phyloP scores from a whole-genome alignment of 2,888 invertebrate genomes.

The Brachyopa scutellaris region DNA sequence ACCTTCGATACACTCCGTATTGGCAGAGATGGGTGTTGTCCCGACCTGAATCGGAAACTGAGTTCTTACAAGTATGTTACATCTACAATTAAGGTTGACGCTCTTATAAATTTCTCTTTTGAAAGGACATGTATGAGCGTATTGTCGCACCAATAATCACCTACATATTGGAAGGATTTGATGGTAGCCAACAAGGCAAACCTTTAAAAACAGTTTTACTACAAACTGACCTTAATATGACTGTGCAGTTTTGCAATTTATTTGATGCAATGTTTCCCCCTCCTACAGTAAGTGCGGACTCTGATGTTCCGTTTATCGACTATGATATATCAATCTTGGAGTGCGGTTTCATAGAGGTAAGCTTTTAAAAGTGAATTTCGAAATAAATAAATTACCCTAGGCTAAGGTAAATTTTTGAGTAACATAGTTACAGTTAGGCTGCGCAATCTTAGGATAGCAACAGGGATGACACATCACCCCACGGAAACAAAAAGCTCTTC shows the following conservation, averaged over 20 bases:
- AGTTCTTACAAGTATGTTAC: conserved; percentile 80
- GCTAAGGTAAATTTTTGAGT: not conserved
- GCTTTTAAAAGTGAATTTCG: conserved; percentile 71
- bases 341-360: conserved; percentile 87
- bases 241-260: conserved; percentile 91
- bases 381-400: not conserved
- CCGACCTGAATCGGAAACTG: conserved; percentile 83
- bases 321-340: conserved; percentile 85
- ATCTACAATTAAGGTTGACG: no score
- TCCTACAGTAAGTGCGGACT: conserved; percentile 81
- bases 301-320: conserved; percentile 81
- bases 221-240: conserved; percentile 93
- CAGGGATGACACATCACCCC: no score
- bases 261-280: conserved; percentile 87
- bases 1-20: conserved; percentile 92
- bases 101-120: not conserved
- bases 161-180: conserved; percentile 88
- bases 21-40: conserved; percentile 91
- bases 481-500: no score
- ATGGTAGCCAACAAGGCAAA: conserved; percentile 87
- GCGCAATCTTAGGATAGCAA: no score
- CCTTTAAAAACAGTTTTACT: conserved; percentile 92
- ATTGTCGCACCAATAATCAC: conserved; percentile 88
- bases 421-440: no score
- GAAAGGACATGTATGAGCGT: conserved; percentile 86